phyloP scores from a whole-genome alignment of 2,113 vertebrate genomes.

The Oxyura jamaicensis region DNA sequence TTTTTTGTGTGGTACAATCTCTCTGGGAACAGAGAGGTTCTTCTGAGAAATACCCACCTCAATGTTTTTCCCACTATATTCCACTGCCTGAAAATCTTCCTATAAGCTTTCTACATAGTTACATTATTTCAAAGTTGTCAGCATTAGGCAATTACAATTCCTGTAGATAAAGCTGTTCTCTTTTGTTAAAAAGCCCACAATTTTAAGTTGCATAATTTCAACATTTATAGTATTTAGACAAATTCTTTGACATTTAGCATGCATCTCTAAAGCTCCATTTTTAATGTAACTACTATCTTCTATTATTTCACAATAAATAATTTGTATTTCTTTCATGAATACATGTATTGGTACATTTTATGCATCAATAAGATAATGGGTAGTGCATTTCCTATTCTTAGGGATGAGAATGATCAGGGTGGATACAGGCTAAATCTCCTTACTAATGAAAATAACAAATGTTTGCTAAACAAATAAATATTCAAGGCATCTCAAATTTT shows the following conservation, averaged over 20 bases:
- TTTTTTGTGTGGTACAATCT: neutral
- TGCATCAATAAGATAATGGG: neutral
- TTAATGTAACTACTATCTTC: neutral
- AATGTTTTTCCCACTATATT: accelerated
- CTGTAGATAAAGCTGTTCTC: neutral
- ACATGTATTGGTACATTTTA: neutral
- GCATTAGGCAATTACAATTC: neutral
- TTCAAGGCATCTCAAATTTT: neutral
- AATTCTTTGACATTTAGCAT: neutral
- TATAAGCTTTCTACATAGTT: neutral
- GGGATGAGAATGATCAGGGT: neutral
- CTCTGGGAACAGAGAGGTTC: neutral
- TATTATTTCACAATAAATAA: neutral
- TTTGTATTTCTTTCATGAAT: neutral
- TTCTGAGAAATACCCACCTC: accelerated
- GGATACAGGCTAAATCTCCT: neutral
- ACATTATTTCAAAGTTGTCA: neutral
- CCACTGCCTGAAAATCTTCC: neutral
- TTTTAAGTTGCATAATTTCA: neutral
- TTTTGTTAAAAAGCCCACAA: neutral
- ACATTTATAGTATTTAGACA: neutral
- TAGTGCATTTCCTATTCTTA: neutral
- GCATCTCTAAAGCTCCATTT: neutral
- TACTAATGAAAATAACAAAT: neutral
- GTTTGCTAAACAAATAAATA: neutral